Conservation (phyloP, 2,113 vertebrate genomes). For the Nesoenas mayeri region DNA sequence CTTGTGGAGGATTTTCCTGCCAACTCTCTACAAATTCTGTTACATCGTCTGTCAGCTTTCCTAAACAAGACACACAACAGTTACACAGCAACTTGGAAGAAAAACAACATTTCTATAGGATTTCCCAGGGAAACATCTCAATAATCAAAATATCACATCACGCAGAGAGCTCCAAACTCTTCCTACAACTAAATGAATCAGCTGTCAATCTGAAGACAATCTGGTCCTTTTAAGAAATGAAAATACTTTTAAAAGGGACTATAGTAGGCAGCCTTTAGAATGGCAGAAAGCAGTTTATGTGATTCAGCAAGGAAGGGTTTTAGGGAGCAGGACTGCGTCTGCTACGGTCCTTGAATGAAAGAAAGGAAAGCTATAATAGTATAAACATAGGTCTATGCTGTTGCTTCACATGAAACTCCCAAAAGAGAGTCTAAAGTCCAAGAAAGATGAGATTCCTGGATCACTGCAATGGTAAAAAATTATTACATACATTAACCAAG, state of each 20-base stretch:
- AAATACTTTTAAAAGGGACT: not conserved
- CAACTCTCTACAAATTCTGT: conserved; percentile 92
- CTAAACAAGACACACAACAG: conserved; percentile 65
- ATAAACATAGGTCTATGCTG: not conserved
- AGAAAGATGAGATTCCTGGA: not conserved
- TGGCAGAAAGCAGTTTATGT: not conserved
- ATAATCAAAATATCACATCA: not conserved
- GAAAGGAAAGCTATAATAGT: not conserved
- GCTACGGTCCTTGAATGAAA: not conserved
- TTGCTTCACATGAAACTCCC: not conserved
- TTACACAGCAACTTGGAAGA: not conserved
- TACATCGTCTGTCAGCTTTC: conserved; percentile 86
- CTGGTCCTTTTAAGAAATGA: not conserved
- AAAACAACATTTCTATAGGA: not conserved
- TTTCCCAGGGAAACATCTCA: not conserved
- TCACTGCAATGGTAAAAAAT: not conserved
- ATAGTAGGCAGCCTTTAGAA: not conserved
- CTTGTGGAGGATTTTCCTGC: conserved; percentile 82
- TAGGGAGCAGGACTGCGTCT: not conserved
- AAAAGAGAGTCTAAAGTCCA: not conserved
- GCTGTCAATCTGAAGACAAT: not conserved
- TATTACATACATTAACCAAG: not conserved
- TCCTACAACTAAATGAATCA: not conserved
- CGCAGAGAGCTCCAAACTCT: not conserved
- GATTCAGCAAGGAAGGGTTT: not conserved